Evolutionary conservation across 2,113 vertebrate genomes (phyloP), one percentile per base, ranked within the genome.

Genomic region (Vicugna pacos): DNA sequence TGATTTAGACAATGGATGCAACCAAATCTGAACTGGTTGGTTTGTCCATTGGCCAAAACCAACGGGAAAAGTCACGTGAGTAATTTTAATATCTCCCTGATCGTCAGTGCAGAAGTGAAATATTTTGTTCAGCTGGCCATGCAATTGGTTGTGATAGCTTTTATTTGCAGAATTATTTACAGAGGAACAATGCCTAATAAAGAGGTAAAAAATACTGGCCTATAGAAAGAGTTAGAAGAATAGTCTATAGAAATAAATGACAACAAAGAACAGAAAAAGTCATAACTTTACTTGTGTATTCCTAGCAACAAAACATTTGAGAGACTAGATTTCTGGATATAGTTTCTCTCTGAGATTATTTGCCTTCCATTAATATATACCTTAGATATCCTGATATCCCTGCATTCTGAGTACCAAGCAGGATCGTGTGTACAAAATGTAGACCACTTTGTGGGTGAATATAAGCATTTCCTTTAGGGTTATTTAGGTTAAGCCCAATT

Each of bases 31-130:
- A 83, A 76, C 38, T 35, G 80, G 69, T 58, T 86, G 75, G 28
- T 42, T 42, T 42, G 15, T 91, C 50, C 94, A 4, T 58, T 10
- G 38, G 48, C n/a, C 54, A 88, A 69, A 88, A 79, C 19, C 46
- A 90, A 65, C 85, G 67, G 77, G 42, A 60, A 91, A 92, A 56
- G 26, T 10, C 5, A 6, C 67, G 48, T 60, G 54, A 81, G 42
- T 79, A 50, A 93, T 72, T 89, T 93, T 64, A 96, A 65, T 73
- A 69, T 93, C 77, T 95, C 70, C 14, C 50, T 91, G 65, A 89
- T 46, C 94, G 69, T 95, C 91, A 95, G 87, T 58, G 24, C 93
- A 77, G 30, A 90, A 92, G 6, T 82, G 58, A 96, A 81, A 67
- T 46, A 62, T 94, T 82, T 89, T 94, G 26, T 75, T 95, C 50